Evolutionary conservation across 2,797 vertebrate species (phyloP), one percentile per base, ranked within the genome.

Genomic region (Semaprochilodus insignis): DNA sequence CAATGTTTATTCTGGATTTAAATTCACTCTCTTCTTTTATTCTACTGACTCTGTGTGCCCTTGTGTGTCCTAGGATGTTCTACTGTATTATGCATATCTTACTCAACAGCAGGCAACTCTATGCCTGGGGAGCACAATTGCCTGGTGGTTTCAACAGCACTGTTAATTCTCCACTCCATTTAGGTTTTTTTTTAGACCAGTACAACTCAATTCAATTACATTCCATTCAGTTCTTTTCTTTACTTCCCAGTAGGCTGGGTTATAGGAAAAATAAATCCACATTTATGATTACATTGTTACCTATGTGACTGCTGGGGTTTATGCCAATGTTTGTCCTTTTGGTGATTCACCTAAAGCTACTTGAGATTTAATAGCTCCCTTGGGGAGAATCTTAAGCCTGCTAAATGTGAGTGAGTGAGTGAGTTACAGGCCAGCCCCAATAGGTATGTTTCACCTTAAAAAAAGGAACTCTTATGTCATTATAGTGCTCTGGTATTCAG

Each of bases 101-200:
- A 59, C 40, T 48, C 75, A 65, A 63, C 59, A 63, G 75, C 59
- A 36, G 75, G 75, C 75, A 63, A 65, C n/a, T 23, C 80, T 59
- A n/a, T 70, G 63, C 65, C 55, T 76, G 55, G 72, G 52, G 74
- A 75, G 17, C 36, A n/a, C 36, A 81, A 57, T 60, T 57, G 72
- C 72, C 54, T 67, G 74, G 77, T 51, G 81, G 66, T 65, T 60
- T n/a, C 59, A 63, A 63, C 78, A 34, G 48, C 40, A 62, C n/a
- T 16, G 66, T 81, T 71, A 80, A 60, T 80, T 80, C 74, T 59
- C 59, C 74, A 77, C 55, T 66, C 63, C 36, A n/a, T 40, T 69
- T 44, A 44, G 36, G 52, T 69, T 71, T 77, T 76, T 77, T 76
- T 66, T 36, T 31, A 66, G 31, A 14, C 63, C 63, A 66, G 16